Evolutionary conservation across 1,140 invertebrate species (phyloP).

Genomic region (Saccostrea cuccullata): DNA sequence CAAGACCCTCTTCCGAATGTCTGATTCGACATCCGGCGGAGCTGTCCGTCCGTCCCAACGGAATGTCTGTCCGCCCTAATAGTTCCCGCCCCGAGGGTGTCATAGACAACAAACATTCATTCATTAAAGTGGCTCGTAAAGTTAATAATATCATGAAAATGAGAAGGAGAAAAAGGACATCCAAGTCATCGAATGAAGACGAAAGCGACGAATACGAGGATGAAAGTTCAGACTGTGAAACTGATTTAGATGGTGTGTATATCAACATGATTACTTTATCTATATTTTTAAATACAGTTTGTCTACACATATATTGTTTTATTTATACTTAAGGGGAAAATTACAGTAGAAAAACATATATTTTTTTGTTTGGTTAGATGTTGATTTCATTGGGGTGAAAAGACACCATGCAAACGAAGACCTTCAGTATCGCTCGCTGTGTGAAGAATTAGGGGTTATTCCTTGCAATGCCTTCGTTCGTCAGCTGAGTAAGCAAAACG

Average conservation of each 20-base stretch:
- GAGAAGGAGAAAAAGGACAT: too few relatives aligned
- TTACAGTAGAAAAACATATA: too few relatives aligned
- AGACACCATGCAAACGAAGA: not conserved
- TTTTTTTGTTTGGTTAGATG: not conserved
- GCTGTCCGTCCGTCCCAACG: not conserved
- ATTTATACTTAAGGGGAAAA: too few relatives aligned
- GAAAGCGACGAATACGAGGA: not conserved
- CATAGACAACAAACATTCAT: not conserved
- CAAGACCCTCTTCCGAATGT: not conserved
- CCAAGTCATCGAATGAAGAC: too few relatives aligned
- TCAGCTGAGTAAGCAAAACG: constrained; percentile 52
- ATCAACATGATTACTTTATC: too few relatives aligned
- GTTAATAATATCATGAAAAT: too few relatives aligned
- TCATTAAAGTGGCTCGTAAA: too few relatives aligned
- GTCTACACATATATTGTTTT: too few relatives aligned
- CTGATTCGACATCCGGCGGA: not conserved
- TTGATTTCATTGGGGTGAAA: not conserved
- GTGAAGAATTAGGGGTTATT: not conserved
- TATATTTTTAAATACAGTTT: too few relatives aligned
- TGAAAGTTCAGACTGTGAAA: not conserved
- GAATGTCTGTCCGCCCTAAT: not conserved
- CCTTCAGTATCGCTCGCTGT: not conserved
- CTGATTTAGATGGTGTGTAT: not conserved
- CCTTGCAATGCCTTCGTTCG: constrained; percentile 41
- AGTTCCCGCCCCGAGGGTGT: not conserved